phyloP scores from a whole-genome alignment of 2,888 invertebrate genomes.

The Thalpophila matura region DNA sequence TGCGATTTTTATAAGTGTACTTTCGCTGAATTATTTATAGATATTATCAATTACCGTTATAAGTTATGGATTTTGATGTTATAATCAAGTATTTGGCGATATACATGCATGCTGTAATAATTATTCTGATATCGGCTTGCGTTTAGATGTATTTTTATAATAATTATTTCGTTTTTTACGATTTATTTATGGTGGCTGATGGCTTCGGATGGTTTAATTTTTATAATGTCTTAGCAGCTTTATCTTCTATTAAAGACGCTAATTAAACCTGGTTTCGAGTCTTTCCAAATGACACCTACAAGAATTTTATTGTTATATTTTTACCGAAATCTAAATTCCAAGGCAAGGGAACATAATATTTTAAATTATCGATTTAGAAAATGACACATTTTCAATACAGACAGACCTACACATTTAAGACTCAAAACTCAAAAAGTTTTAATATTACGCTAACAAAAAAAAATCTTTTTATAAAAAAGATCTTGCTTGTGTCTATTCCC shows the following conservation, averaged over 20 bases:
- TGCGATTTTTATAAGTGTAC: constrained; percentile 43
- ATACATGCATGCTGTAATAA: constrained; percentile 9
- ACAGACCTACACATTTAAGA: no score
- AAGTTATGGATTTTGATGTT: constrained; percentile 39
- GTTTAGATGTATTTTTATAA: background rate
- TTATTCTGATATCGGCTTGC: constrained; percentile 2
- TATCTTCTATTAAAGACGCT: background rate
- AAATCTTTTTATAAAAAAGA: background rate
- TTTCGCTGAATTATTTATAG: constrained; percentile 60
- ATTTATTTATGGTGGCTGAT: constrained; percentile 9
- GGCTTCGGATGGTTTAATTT: constrained; percentile 1
- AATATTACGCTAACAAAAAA: no score
- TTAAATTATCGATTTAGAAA: no score
- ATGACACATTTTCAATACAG: no score
- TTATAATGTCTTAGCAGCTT: constrained; percentile 2
- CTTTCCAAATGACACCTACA: background rate
- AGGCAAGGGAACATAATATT: no score
- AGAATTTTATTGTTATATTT: no score
- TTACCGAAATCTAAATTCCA: no score
- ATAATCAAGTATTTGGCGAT: constrained; percentile 22
- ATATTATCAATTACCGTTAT: constrained; percentile 51
- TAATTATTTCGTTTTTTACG: constrained; percentile 5
- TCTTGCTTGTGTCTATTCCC: no score
- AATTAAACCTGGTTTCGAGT: background rate
- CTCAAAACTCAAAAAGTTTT: no score